Evolutionary conservation across 2,888 invertebrate genomes (phyloP).

Genomic region (Agrotis exclamationis): DNA sequence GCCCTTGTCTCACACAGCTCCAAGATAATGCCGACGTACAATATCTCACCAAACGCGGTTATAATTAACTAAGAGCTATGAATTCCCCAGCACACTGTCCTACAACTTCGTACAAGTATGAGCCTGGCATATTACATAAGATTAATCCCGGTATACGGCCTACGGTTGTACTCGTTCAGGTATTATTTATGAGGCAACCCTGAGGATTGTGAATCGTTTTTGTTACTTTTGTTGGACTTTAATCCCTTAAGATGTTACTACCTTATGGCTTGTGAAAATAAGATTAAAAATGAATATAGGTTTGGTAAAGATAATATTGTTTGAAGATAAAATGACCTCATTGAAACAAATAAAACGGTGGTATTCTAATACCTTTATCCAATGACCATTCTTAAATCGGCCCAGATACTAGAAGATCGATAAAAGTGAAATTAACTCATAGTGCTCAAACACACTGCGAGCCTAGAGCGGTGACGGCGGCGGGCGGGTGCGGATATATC

Average conservation of each 20-base stretch:
- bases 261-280: conserved; percentile 13
- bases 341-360: neutral
- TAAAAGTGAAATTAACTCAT: neutral
- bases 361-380: too few relatives aligned
- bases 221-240: conserved; percentile 50
- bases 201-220: conserved; percentile 53
- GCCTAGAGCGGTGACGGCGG: too few relatives aligned
- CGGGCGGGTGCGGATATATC: too few relatives aligned
- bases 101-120: conserved; percentile 51
- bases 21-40: conserved; percentile 66
- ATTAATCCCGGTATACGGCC: conserved; percentile 71
- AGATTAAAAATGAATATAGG: conserved; percentile 1
- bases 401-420: neutral
- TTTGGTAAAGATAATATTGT: neutral
- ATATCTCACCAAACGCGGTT: conserved; percentile 65
- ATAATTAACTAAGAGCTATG: conserved; percentile 72
- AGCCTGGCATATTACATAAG: conserved; percentile 68
- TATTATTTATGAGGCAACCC: conserved; percentile 71
- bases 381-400: neutral
- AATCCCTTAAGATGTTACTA: conserved; percentile 43
- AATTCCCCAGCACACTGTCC: conserved; percentile 68
- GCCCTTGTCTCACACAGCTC: conserved; percentile 51
- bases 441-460: too few relatives aligned
- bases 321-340: neutral
- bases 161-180: conserved; percentile 46